Evolutionary conservation across 2,888 invertebrate genomes (phyloP), one percentile per base, ranked within the genome.

Genomic region (Blera fallax): DNA sequence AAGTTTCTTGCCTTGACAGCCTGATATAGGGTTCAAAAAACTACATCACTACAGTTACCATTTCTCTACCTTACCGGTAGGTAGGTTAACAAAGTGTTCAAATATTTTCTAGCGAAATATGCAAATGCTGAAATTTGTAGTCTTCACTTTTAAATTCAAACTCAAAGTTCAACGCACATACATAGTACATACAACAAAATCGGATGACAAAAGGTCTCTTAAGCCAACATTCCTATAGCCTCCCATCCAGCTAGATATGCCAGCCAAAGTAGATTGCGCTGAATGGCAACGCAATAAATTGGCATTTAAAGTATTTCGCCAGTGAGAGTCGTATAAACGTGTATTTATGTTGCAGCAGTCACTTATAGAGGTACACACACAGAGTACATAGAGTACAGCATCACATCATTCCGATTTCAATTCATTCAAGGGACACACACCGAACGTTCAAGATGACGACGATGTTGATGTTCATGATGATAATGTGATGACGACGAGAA

Each of bases 361-460:
- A n/a, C 45, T 18, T 43, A 29, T 45, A 32, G 45, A 16, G 5
- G 54, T 40, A 69, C 10, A 0, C 10, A 0, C 11, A 45, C 2
- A 48, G 3, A 37, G 21, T 40, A 64, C 43, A 10, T 10, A 7
- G 14, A 67, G 10, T 48, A 77, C 45, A 50, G 50, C 70, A 76
- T 70, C 79, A 70, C 84, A 80, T 84, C 69, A 80, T 84, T 80
- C 69, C 80, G 79, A 80, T 80, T 84, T 84, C 84, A 84, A 80
- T 84, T 84, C 80, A 76, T 84, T 76, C 74, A 84, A 60, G 80
- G 65, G 80, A 84, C 69, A 79, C 43, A 60, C 45, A 73, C 29
- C 37, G 54, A 72, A 72, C 70, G 40, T 32, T 80, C 58, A 76
- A 85, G 84, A 80, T 69, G 84, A 84, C 65, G 80, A 78, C 62